A percentile compares a stretch with the other conserved stretches of the same genome.
phyloP scores from a whole-genome alignment of 2,888 invertebrate genomes.

The Heliconius sara region DNA sequence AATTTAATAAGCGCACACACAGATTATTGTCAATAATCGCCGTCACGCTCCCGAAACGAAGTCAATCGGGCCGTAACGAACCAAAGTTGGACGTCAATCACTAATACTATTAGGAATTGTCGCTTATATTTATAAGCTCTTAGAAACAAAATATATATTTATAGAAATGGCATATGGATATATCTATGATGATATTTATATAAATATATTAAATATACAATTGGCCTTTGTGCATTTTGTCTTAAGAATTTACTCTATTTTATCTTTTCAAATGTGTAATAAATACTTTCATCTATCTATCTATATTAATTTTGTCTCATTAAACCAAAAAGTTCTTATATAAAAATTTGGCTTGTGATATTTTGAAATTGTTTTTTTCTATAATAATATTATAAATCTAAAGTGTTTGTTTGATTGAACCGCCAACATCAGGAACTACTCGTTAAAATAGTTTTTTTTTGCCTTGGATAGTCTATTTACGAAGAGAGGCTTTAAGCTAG shows the following conservation, averaged over 20 bases:
- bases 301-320: no score
- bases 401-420: no score
- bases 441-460: no score
- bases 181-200: not conserved
- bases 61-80: constrained; percentile 55
- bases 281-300: no score
- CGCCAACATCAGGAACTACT: no score
- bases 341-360: no score
- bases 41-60: constrained; percentile 61
- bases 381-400: no score
- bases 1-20: constrained; percentile 45
- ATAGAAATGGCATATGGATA: constrained; percentile 10
- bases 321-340: no score
- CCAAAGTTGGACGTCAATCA: constrained; percentile 62
- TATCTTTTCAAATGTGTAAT: no score
- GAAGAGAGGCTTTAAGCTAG: not conserved
- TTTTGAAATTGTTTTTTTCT: no score
- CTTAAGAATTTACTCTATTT: no score
- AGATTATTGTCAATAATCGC: constrained; percentile 58
- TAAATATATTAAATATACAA: not conserved
- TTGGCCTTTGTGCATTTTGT: no score
- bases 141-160: constrained; percentile 49
- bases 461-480: not conserved
- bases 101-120: constrained; percentile 65
- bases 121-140: constrained; percentile 53